Conservation (phyloP, 2,797 vertebrate species). For the Sphenodon punctatus region DNA sequence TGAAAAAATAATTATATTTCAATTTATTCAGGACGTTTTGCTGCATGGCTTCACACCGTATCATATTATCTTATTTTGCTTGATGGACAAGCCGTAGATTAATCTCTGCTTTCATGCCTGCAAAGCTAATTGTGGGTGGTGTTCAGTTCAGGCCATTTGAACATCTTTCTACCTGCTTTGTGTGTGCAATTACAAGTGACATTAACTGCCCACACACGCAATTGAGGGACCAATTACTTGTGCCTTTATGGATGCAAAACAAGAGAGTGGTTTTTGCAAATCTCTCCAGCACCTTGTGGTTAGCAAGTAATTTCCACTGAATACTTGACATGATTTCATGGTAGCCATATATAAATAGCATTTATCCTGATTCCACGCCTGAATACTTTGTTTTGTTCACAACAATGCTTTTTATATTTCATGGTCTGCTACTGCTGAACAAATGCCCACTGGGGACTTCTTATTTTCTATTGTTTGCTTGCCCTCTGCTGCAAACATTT, state of each 20-base stretch:
- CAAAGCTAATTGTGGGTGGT: not conserved
- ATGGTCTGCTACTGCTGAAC: not conserved
- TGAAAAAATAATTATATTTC: not conserved
- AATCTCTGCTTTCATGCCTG: rapidly evolving
- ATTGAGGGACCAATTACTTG: not conserved
- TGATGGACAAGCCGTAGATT: not conserved
- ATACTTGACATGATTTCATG: not conserved
- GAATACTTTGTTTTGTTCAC: not conserved
- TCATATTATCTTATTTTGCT: not conserved
- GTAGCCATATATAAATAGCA: not conserved
- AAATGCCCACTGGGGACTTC: not conserved
- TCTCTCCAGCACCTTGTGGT: not conserved
- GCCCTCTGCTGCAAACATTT: not conserved
- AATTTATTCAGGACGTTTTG: not conserved
- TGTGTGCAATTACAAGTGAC: not conserved
- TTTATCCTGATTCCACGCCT: not conserved
- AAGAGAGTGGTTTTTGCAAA: not conserved
- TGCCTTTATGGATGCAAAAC: not conserved
- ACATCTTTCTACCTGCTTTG: rapidly evolving
- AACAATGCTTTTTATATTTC: not conserved
- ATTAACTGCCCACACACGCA: not conserved
- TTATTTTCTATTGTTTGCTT: not conserved
- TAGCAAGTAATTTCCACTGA: too few relatives aligned
- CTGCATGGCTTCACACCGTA: rapidly evolving
- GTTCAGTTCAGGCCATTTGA: not conserved